Evolutionary conservation across 2,797 vertebrate species (phyloP), one percentile per base, ranked within the genome.

Genomic region (Sebastes trivittatus): DNA sequence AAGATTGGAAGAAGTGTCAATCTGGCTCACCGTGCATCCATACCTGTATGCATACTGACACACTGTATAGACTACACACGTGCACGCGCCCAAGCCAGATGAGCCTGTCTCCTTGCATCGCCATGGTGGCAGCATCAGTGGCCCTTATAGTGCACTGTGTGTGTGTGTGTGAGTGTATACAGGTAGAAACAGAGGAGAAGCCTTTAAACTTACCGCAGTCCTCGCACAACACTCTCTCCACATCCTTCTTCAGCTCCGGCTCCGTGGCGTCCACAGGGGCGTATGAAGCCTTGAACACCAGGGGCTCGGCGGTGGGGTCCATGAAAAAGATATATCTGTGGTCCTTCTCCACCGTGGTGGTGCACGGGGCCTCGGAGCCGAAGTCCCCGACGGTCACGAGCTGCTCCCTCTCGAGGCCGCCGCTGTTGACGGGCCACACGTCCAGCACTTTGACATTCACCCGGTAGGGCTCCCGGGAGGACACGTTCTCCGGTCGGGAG

Each of bases 261-360:
- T 96, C 93, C 94, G 95, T 97, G 91, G 97, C 96, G 85, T 97
- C 97, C 81, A 98, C 92, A 30, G 98, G 98, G 84, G 97, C 97
- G 94, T 97, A 98, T 79, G 97, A 97, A 77, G 97, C 96, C 93
- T 96, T 97, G 95, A 97, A 98, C 79, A 98, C 97, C 77, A 96
- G 92, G 72, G 97, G 97, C 88, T 98, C 96, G 85, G 97, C 96
- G 62, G 98, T 98, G 88, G 97, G 97, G 96, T 98, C 97, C 96
- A 98, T 97, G 94, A 98, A 98, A 93, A 98, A 98, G 93, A 98
- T 97, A 92, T 98, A 98, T 94, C 97, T 97, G 95, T 97, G 97
- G 96, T 97, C 97, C 95, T 97, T 97, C 93, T 97, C 97, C 92
- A 98, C 97, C 90, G 96, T 96, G 91, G 96, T 96, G 91, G 96